Evolutionary conservation across 2,113 vertebrate genomes (phyloP).

Genomic region (Mugil cephalus): DNA sequence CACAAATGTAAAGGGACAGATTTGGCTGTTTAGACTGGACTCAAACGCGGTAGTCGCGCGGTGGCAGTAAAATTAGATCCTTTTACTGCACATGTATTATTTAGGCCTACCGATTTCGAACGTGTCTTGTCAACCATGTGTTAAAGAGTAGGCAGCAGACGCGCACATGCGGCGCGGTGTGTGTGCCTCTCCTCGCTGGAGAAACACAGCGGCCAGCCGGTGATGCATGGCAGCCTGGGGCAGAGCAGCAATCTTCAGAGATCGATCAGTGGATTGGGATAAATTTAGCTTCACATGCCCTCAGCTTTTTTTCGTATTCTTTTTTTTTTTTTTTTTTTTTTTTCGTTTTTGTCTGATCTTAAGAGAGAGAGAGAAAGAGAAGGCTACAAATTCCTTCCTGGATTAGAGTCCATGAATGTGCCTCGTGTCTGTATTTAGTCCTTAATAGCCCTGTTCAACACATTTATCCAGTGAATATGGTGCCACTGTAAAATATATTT

Average conservation of each 20-base stretch:
- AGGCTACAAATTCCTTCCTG: constrained; percentile 37
- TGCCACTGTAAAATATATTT: background rate
- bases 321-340: background rate
- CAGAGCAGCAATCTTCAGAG: constrained; percentile 50
- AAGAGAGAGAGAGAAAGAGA: constrained; percentile 19
- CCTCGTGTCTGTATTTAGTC: constrained; percentile 26
- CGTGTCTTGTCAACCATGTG: constrained; percentile 76
- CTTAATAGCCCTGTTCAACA: background rate
- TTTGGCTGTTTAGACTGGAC: constrained; percentile 16
- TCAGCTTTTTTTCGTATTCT: background rate
- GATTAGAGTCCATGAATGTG: constrained; percentile 44
- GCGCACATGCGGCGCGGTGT: constrained; percentile 54
- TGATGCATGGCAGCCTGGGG: constrained; percentile 58
- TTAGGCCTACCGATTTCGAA: constrained; percentile 69
- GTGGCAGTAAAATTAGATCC: constrained; percentile 78
- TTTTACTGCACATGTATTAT: constrained; percentile 80
- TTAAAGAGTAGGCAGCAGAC: constrained; percentile 57
- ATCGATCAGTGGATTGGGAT: constrained; percentile 70
- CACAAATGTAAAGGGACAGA: background rate
- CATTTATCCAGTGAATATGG: constrained; percentile 4
- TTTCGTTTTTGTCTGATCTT: constrained; percentile 5
- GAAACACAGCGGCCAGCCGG: constrained; percentile 31
- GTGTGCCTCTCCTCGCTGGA: constrained; percentile 29
- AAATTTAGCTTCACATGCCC: constrained; percentile 55
- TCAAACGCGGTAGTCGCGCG: constrained; percentile 21